phyloP scores from a whole-genome alignment of 2,113 vertebrate genomes.

The Dasyurus viverrinus region DNA sequence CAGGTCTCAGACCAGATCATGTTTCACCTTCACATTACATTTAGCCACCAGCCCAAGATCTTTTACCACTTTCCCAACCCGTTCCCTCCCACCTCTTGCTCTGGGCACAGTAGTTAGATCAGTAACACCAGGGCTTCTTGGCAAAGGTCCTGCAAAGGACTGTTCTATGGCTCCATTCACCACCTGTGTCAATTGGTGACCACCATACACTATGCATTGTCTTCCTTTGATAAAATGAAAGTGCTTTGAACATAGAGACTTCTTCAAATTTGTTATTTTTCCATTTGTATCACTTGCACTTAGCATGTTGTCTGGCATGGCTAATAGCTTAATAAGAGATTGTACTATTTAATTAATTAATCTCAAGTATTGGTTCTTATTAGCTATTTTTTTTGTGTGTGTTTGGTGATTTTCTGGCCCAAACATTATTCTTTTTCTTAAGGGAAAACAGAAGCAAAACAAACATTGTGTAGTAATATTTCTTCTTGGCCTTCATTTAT shows the following conservation, averaged over 20 bases:
- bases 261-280: background rate
- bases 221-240: background rate
- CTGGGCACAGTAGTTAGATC: background rate
- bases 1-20: background rate
- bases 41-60: background rate
- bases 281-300: background rate
- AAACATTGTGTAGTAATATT: background rate
- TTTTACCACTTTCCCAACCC: background rate
- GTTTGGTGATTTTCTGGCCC: background rate
- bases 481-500: background rate
- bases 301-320: background rate
- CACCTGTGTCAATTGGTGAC: background rate
- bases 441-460: background rate
- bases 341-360: background rate
- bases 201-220: background rate
- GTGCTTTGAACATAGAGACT: background rate
- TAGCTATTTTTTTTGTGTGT: background rate
- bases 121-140: background rate
- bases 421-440: background rate
- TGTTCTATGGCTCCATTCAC: background rate
- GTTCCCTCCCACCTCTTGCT: background rate
- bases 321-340: background rate
- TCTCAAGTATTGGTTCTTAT: background rate
- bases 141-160: background rate
- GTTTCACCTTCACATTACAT: background rate